Evolutionary conservation across 2,797 vertebrate genomes (phyloP).

Genomic region (Odontamblyopus rebecca): DNA sequence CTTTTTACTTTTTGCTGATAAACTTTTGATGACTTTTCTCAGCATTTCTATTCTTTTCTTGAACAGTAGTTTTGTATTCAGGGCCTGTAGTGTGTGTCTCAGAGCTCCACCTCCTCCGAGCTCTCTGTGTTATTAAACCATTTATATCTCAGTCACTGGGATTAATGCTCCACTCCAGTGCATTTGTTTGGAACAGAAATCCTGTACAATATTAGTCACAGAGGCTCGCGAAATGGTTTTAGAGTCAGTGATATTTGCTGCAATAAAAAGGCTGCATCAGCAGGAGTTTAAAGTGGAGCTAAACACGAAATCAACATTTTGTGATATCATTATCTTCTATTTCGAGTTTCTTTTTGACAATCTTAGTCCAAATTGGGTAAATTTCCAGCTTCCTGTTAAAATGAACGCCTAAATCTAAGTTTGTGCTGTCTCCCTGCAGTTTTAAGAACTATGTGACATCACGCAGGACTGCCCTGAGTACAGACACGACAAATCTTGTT

Average conservation of each 20-base stretch:
- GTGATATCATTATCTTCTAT: no score
- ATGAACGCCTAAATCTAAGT: no score
- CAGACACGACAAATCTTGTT: no score
- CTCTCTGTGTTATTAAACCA: conserved; percentile 6
- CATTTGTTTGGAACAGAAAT: background rate
- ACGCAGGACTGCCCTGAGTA: no score
- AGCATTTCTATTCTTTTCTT: no score
- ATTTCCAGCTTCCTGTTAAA: no score
- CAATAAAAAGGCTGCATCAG: background rate
- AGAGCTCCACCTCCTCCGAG: conserved; percentile 7
- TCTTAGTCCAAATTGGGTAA: no score
- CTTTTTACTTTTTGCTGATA: conserved; percentile 1
- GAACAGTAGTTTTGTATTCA: background rate
- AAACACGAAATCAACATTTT: no score
- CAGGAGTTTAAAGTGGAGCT: background rate
- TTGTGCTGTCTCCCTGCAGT: no score
- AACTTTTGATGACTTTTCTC: background rate
- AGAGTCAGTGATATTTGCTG: conserved; percentile 1
- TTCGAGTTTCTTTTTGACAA: no score
- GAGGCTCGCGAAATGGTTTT: background rate
- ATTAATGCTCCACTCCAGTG: conserved; percentile 3
- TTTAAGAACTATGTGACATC: no score
- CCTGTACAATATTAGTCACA: background rate
- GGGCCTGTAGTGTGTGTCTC: background rate
- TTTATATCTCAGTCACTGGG: background rate